Evolutionary conservation across 1,140 invertebrate species (phyloP).

Genomic region (Drosophila nasuta): DNA sequence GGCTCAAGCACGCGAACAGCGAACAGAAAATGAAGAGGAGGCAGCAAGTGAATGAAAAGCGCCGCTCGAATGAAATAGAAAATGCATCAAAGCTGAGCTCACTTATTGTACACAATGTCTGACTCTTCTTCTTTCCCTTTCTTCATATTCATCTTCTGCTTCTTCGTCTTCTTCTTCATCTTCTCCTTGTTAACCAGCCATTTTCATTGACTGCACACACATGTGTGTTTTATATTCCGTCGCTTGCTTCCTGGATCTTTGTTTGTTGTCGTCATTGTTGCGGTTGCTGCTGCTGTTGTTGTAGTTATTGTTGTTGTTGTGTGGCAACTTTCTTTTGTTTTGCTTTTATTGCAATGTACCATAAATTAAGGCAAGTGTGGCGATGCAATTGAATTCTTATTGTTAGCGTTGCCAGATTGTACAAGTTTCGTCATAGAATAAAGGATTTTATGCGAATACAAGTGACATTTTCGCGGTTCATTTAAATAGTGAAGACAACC

Average conservation of each 20-base stretch:
- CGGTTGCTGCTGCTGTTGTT: conserved; percentile 20
- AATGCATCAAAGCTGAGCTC: conserved; percentile 52
- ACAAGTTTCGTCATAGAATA: background rate
- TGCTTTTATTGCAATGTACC: conserved; percentile 19
- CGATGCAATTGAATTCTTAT: conserved; percentile 19
- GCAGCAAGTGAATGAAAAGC: conserved; percentile 23
- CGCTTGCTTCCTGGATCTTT: conserved; percentile 67
- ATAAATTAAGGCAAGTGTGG: conserved; percentile 14
- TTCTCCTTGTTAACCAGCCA: conserved; percentile 19
- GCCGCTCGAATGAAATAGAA: conserved; percentile 67
- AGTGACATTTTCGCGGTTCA: conserved; percentile 8
- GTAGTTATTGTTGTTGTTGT: conserved; percentile 30
- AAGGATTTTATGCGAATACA: conserved; percentile 7
- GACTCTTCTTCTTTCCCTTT: conserved; percentile 21
- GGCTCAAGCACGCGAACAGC: conserved; percentile 38
- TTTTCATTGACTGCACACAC: conserved; percentile 67
- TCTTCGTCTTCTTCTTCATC: conserved; percentile 22
- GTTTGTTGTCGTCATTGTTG: conserved; percentile 30
- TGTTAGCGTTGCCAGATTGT: conserved; percentile 51
- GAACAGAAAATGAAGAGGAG: conserved; percentile 18
- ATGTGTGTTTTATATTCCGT: conserved; percentile 39
- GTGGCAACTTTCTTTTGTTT: conserved; percentile 71
- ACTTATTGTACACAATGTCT: conserved; percentile 12
- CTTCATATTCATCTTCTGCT: conserved; percentile 23
- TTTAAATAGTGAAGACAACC: background rate